Evolutionary conservation across 1,140 invertebrate genomes (phyloP), one percentile per base, ranked within the genome.

Genomic region (Neoseiulus cucumeris): DNA sequence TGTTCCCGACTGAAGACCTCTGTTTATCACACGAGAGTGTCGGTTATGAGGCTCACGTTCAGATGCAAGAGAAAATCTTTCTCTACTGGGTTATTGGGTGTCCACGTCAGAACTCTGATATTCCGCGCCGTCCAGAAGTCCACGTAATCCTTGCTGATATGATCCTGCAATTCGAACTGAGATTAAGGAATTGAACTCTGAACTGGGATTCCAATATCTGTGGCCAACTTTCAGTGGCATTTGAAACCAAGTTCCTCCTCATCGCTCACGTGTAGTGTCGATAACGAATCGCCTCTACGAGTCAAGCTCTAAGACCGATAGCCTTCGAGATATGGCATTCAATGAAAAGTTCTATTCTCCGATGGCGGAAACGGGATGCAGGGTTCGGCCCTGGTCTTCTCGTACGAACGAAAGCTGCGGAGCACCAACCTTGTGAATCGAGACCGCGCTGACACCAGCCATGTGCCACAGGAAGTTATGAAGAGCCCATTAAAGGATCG

Each of bases 341-440:
- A n/a, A n/a, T n/a, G n/a, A n/a, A n/a, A n/a, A n/a, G n/a, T n/a
- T n/a, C n/a, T n/a, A n/a, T n/a, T n/a, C n/a, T n/a, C n/a, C n/a
- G n/a, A n/a, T n/a, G n/a, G n/a, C n/a, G n/a, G n/a, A n/a, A n/a
- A n/a, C n/a, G n/a, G n/a, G n/a, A n/a, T n/a, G n/a, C n/a, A n/a
- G n/a, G n/a, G n/a, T n/a, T n/a, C n/a, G n/a, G n/a, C n/a, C n/a
- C n/a, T n/a, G n/a, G n/a, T n/a, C n/a, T n/a, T n/a, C n/a, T n/a
- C n/a, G n/a, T n/a, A n/a, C n/a, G n/a, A n/a, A n/a, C n/a, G n/a
- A 67, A 30, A 28, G 51, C 9, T 39, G 33, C 33, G 33, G 33
- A 39, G 76, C 73, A 12, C 77, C 76, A 70, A 86, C 84, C 74
- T 85, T 85, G 72, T 86, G 82, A 29, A 85, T 70, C 5, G 86